Percentiles rank a stretch among this genome's conserved stretches.
These are phyloP conservation scores for Coleophora flavipennella DNA, from an alignment of 2,888 invertebrate genomes.

Conservation along the genomic window DNA sequence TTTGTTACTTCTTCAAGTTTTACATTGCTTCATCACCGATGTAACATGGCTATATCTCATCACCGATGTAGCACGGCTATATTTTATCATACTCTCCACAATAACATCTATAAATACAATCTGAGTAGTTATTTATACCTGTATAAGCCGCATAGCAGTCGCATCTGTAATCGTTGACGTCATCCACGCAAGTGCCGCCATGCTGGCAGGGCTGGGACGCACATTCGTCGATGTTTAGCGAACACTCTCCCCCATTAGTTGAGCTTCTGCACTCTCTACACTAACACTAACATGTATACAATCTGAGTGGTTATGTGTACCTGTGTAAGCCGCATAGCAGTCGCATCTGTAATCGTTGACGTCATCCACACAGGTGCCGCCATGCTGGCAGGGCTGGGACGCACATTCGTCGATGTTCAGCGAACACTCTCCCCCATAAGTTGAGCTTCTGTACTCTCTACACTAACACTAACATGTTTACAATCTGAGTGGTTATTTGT, in stretches of 20 bases:
- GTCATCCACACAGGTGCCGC: constrained; percentile 83
- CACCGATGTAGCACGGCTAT: too few species aligned
- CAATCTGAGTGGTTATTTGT: constrained; percentile 1
- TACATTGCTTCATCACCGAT: too few species aligned
- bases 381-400: constrained; percentile 83
- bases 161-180: constrained; percentile 85
- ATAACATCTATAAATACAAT: too few species aligned
- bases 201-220: constrained; percentile 81
- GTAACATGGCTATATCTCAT: too few species aligned
- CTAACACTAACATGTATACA: too few species aligned
- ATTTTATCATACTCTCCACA: too few species aligned
- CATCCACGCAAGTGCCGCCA: constrained; percentile 85
- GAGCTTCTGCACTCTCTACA: too few species aligned
- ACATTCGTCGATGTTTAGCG: constrained; percentile 89
- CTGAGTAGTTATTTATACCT: too few species aligned
- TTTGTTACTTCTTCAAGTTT: too few species aligned
- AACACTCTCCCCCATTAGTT: constrained; percentile 82
- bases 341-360: constrained; percentile 85
- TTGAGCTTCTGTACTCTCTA: too few species aligned
- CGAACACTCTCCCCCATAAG: constrained; percentile 82
- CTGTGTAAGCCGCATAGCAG: constrained; percentile 81
- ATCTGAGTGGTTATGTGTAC: too few species aligned
- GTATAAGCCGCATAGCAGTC: constrained; percentile 80
- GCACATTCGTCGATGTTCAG: constrained; percentile 88
- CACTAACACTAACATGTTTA: background rate